These are phyloP conservation scores for Pterocles gutturalis DNA, from an alignment of 2,113 vertebrate genomes.

Conservation along the genomic window DNA sequence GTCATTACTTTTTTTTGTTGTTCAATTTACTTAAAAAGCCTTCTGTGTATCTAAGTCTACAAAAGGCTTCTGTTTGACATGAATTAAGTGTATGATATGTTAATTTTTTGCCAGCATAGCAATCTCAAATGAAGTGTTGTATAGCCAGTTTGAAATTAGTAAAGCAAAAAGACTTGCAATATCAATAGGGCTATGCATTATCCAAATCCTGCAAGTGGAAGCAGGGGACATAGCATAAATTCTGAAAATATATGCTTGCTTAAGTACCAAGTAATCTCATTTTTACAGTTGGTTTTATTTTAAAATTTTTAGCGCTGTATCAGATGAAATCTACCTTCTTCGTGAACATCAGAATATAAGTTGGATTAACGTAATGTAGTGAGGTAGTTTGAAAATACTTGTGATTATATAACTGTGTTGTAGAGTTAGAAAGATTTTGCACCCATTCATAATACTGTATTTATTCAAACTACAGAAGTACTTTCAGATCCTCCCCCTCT, in stretches of 20 bases:
- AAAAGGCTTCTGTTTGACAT: neutral
- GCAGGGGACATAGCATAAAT: neutral
- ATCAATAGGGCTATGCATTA: neutral
- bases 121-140: neutral
- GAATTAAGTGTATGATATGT: neutral
- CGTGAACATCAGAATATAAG: neutral
- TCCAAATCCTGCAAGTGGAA: neutral
- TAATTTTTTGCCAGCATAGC: neutral
- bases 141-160: neutral
- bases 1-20: neutral
- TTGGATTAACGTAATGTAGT: neutral
- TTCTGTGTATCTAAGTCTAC: neutral
- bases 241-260: neutral
- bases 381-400: neutral
- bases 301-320: neutral
- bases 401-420: neutral
- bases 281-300: neutral
- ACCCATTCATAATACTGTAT: neutral
- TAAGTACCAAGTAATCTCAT: neutral
- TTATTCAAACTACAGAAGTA: slow-evolving; percentile 55
- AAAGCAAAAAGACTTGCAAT: neutral
- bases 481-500: slow-evolving; percentile 48
- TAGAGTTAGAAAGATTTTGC: neutral
- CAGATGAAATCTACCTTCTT: neutral
- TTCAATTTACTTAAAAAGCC: neutral